Evolutionary conservation across 2,113 vertebrate species (phyloP).

Genomic region (Equus przewalskii): DNA sequence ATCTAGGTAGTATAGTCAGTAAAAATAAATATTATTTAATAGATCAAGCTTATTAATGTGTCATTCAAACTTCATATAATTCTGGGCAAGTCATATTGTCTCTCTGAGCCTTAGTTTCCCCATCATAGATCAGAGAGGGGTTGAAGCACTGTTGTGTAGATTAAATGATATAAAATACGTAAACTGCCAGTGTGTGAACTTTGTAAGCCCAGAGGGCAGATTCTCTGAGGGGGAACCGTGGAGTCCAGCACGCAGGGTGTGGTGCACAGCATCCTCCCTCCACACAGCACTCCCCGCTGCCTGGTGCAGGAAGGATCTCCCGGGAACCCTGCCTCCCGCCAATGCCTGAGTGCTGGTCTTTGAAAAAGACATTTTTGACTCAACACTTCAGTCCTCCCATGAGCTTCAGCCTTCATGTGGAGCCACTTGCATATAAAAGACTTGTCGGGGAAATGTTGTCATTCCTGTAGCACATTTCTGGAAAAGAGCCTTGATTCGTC

Average conservation of each 20-base stretch:
- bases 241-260: fast-evolving
- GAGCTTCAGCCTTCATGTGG: not conserved
- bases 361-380: not conserved
- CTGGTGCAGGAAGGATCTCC: not conserved
- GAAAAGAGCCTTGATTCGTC: not conserved
- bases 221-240: not conserved
- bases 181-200: not conserved
- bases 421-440: slow-evolving; percentile 45
- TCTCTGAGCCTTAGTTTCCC: not conserved
- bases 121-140: not conserved
- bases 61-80: too few relatives aligned
- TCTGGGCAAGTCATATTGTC: not conserved
- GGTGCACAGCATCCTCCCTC: fast-evolving
- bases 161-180: not conserved
- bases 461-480: slow-evolving; percentile 4
- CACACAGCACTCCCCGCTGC: not conserved
- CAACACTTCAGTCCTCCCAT: not conserved
- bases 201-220: fast-evolving
- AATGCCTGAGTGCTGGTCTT: not conserved
- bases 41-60: not conserved
- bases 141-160: fast-evolving
- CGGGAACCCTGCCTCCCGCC: not conserved
- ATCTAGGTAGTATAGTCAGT: not conserved
- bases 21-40: not conserved
- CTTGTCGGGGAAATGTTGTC: not conserved